These are phyloP conservation scores for Drosophila setosimentum DNA, from an alignment of 2,888 invertebrate genomes.

Conservation along the genomic window DNA sequence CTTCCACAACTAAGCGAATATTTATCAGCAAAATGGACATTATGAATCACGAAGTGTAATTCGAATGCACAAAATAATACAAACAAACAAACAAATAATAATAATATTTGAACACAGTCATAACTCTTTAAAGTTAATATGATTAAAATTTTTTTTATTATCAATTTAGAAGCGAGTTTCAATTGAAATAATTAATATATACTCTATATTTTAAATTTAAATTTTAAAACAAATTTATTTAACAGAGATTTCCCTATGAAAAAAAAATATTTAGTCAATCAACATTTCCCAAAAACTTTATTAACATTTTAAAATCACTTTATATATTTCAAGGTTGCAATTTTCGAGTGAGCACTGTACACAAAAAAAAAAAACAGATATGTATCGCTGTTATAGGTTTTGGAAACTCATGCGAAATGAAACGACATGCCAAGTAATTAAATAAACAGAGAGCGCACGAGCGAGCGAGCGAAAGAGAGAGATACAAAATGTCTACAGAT, in stretches of 20 bases:
- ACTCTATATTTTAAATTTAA: background rate
- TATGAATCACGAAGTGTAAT: slow-evolving; percentile 33
- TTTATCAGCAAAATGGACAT: slow-evolving; percentile 40
- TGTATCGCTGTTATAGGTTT: slow-evolving; percentile 7
- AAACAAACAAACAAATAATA: background rate
- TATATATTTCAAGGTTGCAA: background rate
- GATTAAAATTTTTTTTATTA: background rate
- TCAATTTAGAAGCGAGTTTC: background rate
- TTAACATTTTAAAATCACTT: background rate
- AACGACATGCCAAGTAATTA: slow-evolving; percentile 53
- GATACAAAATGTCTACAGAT: slow-evolving; percentile 23
- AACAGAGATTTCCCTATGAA: background rate
- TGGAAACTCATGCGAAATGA: slow-evolving; percentile 39
- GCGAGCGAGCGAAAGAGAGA: slow-evolving; percentile 3
- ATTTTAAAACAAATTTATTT: too few relatives aligned
- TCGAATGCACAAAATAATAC: slow-evolving; percentile 4
- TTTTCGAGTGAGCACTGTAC: slow-evolving; percentile 7
- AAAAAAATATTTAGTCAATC: background rate
- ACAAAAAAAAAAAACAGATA: background rate
- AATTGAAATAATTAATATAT: background rate
- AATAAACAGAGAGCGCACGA: slow-evolving; percentile 32
- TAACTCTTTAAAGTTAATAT: background rate
- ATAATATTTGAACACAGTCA: slow-evolving; percentile 7
- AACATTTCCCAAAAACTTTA: background rate
- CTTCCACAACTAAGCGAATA: slow-evolving; percentile 11